These are phyloP conservation scores for Lottia scabra DNA, from an alignment of 2,888 invertebrate genomes.

Conservation along the genomic window DNA sequence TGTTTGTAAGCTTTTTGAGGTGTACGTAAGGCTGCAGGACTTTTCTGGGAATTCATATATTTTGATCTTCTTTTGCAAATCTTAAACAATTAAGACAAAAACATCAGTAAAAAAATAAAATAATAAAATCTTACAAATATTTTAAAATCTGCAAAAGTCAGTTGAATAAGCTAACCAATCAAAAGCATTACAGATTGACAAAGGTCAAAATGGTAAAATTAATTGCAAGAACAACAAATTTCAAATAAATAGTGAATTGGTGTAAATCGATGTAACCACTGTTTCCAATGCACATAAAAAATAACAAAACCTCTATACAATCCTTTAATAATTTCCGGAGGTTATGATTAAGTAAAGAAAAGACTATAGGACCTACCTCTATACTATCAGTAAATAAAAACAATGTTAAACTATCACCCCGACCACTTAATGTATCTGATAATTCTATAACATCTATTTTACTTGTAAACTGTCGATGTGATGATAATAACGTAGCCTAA, in stretches of 20 bases:
- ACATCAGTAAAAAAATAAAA: too few relatives aligned
- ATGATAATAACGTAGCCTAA: conserved; percentile 90
- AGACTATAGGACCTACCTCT: conserved; percentile 76
- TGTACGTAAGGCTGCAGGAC: conserved; percentile 75
- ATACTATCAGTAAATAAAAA: conserved; percentile 95
- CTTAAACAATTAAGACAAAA: conserved; percentile 53
- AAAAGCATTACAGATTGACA: too few relatives aligned
- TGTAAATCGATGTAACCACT: too few relatives aligned
- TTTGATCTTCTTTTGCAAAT: conserved; percentile 73
- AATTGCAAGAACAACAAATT: too few relatives aligned
- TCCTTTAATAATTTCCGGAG: too few relatives aligned
- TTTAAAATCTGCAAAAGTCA: too few relatives aligned
- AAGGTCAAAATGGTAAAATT: too few relatives aligned
- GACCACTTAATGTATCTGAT: conserved; percentile 79
- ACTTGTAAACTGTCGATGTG: conserved; percentile 89
- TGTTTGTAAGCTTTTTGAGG: conserved; percentile 87
- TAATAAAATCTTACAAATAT: too few relatives aligned
- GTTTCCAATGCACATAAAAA: too few relatives aligned
- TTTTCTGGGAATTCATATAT: conserved; percentile 69
- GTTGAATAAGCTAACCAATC: too few relatives aligned
- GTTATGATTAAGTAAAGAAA: not conserved
- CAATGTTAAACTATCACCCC: conserved; percentile 87
- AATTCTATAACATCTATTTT: conserved; percentile 92
- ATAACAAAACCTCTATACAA: too few relatives aligned
- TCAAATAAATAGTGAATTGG: too few relatives aligned